Evolutionary conservation across 1,140 invertebrate genomes (phyloP).

Genomic region (Phthorimaea operculella): DNA sequence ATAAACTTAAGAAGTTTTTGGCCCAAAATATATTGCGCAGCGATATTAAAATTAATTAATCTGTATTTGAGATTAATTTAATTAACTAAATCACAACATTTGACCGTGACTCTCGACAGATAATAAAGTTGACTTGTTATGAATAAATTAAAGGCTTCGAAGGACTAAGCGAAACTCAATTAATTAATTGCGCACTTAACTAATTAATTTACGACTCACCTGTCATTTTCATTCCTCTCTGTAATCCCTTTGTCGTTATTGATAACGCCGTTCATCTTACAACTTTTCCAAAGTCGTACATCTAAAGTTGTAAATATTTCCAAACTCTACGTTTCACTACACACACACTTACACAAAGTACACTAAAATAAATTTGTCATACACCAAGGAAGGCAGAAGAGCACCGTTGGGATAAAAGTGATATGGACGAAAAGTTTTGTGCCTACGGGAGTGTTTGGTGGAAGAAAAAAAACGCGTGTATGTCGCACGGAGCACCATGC

Average conservation of each 20-base stretch:
- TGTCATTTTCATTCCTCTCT: slow-evolving; percentile 2
- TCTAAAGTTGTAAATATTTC: not conserved
- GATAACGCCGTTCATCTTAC: not conserved
- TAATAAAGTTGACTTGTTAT: too few species aligned
- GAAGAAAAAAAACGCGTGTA: not conserved
- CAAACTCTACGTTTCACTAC: not conserved
- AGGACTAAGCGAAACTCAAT: too few species aligned
- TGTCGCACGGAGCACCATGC: not conserved
- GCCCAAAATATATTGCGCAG: too few species aligned
- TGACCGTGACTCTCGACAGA: too few species aligned
- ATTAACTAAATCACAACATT: too few species aligned
- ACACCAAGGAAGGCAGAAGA: not conserved
- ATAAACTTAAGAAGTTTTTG: too few species aligned
- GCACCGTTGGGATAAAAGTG: not conserved
- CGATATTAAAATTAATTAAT: too few species aligned
- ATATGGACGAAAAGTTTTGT: slow-evolving; percentile 2
- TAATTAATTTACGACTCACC: not conserved
- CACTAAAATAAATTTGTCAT: not conserved
- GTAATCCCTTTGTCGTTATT: not conserved
- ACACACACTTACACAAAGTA: not conserved
- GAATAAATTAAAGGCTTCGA: too few species aligned
- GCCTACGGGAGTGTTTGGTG: not conserved
- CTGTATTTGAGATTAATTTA: too few species aligned
- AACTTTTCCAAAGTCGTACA: not conserved
- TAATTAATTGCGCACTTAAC: too few species aligned